Evolutionary conservation across 2,113 vertebrate species (phyloP).

Genomic region (Pterocles gutturalis): DNA sequence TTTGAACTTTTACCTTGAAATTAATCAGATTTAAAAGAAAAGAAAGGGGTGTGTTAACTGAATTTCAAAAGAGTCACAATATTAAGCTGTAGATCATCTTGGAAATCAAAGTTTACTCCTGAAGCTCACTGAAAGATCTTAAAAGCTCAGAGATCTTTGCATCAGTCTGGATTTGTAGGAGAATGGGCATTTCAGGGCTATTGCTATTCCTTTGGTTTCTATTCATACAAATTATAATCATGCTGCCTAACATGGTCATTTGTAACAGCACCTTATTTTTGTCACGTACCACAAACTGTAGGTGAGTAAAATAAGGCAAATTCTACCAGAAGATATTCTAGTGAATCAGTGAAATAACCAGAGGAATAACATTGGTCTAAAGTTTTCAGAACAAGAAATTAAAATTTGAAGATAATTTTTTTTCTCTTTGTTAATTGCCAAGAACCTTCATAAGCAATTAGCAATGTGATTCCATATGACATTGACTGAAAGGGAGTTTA

Average conservation of each 20-base stretch:
- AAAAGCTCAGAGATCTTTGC: neutral
- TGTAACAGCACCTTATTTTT: neutral
- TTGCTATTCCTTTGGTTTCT: neutral
- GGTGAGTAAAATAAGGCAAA: neutral
- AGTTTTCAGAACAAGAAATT: neutral
- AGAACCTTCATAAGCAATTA: neutral
- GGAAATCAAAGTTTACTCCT: neutral
- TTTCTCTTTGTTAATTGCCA: neutral
- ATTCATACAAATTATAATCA: rapidly evolving
- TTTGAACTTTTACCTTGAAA: neutral
- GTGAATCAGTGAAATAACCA: neutral
- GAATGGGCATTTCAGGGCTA: neutral
- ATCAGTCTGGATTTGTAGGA: neutral
- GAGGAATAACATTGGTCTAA: neutral
- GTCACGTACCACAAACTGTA: neutral
- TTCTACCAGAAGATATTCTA: neutral
- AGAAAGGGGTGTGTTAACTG: rapidly evolving
- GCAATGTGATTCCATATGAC: neutral
- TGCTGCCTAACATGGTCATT: rapidly evolving
- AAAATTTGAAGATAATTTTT: neutral
- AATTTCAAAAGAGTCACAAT: neutral
- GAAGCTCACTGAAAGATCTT: neutral
- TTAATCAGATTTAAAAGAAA: neutral
- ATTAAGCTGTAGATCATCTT: neutral
- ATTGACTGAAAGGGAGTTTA: neutral